A percentile compares a stretch with the other conserved stretches of the same genome.
Conservation (phyloP, 1,140 invertebrate species). For the Hyles euphorbiae region DNA sequence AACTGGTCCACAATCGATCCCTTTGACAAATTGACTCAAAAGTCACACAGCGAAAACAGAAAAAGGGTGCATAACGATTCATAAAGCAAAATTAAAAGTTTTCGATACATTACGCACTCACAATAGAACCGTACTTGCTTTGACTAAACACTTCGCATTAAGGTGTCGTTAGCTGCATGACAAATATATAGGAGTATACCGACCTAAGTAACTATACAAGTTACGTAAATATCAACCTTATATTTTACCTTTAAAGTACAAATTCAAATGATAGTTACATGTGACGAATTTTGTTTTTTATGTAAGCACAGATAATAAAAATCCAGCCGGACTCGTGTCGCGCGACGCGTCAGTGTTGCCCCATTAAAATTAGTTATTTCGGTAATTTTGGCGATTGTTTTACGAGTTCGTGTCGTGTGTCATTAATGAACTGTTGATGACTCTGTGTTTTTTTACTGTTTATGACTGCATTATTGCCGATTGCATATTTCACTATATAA, state of each 20-base stretch:
- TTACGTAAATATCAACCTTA: constrained; percentile 26
- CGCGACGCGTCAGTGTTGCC: constrained; percentile 46
- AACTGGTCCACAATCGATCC: no score
- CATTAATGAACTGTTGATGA: background rate
- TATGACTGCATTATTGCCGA: no score
- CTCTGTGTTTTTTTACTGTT: no score
- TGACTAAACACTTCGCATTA: constrained; percentile 68
- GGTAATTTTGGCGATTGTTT: constrained; percentile 60
- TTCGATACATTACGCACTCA: constrained; percentile 66
- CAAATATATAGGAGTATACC: constrained; percentile 22
- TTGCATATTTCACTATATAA: no score
- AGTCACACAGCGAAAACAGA: background rate
- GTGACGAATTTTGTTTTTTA: constrained; percentile 2
- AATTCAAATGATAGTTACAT: constrained; percentile 10
- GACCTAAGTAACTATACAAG: constrained; percentile 6
- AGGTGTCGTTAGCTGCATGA: constrained; percentile 69
- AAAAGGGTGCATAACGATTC: constrained; percentile 20
- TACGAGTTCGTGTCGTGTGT: constrained; percentile 33
- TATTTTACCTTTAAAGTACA: background rate
- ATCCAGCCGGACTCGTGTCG: constrained; percentile 20
- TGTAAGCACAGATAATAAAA: no score
- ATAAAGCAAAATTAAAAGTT: constrained; percentile 74
- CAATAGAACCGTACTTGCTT: constrained; percentile 60
- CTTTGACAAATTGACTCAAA: no score
- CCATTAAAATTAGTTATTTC: constrained; percentile 62